Evolutionary conservation across 2,113 vertebrate species (phyloP).

Genomic region (Corythornis madagascariensis): DNA sequence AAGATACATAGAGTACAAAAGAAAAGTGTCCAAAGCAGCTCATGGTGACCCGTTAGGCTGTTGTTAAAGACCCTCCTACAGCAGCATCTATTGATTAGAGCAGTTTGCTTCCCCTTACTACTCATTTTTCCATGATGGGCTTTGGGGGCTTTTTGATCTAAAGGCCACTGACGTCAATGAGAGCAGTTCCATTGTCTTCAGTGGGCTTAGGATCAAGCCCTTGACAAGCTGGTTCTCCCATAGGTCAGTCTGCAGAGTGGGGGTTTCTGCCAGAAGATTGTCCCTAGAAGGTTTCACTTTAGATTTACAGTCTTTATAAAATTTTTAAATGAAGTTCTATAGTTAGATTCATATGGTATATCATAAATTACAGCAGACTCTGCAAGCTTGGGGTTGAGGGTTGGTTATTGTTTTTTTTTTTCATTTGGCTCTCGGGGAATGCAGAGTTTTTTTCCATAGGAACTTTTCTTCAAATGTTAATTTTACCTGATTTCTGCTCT

Average conservation of each 20-base stretch:
- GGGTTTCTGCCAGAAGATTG: conserved; percentile 55
- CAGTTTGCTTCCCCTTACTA: conserved; percentile 37
- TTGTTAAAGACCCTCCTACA: conserved; percentile 32
- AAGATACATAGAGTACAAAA: conserved; percentile 30
- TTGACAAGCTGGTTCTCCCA: conserved; percentile 40
- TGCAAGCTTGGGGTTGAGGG: conserved; percentile 10
- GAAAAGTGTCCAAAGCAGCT: conserved; percentile 44
- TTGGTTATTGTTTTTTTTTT: not conserved
- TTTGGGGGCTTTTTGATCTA: conserved; percentile 60
- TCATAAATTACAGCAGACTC: conserved; percentile 58
- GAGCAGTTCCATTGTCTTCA: conserved; percentile 56
- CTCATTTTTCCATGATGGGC: conserved; percentile 37
- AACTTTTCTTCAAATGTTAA: conserved; percentile 41
- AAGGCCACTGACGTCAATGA: conserved; percentile 60
- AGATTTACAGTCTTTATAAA: conserved; percentile 67
- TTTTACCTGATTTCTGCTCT: conserved; percentile 53
- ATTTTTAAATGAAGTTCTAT: conserved; percentile 67
- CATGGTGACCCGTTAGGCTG: conserved; percentile 34
- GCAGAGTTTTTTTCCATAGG: conserved; percentile 19
- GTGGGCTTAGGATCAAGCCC: conserved; percentile 34
- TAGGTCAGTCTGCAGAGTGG: conserved; percentile 40
- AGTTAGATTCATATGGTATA: conserved; percentile 67
- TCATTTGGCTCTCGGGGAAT: conserved; percentile 9
- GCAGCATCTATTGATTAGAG: conserved; percentile 50
- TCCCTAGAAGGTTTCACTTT: conserved; percentile 47